Percentiles rank a stretch among this genome's conserved stretches.
Conservation (phyloP, 2,888 invertebrate species). For the Chloroclysta siterata region DNA sequence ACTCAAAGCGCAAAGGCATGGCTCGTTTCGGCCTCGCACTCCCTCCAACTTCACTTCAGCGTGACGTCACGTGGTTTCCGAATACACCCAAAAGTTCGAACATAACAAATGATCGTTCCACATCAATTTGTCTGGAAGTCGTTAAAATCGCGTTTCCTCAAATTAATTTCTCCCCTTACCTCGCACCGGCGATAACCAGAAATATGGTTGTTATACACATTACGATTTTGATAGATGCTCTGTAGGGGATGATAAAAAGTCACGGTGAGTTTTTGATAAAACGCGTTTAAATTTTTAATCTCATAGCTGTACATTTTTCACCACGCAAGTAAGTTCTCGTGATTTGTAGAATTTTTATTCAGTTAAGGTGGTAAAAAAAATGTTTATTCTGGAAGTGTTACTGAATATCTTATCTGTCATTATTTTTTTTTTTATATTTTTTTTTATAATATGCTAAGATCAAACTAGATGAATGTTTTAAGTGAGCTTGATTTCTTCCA, state of each 20-base stretch:
- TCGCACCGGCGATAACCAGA: constrained; percentile 56
- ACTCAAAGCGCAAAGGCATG: constrained; percentile 19
- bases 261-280: constrained; percentile 22
- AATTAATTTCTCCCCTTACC: constrained; percentile 73
- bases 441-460: too few relatives aligned
- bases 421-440: too few relatives aligned
- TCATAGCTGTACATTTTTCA: constrained; percentile 7
- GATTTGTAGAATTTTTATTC: neutral
- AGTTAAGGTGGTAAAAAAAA: neutral
- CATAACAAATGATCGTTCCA: constrained; percentile 76
- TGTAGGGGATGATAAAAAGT: constrained; percentile 49
- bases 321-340: constrained; percentile 1
- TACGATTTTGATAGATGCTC: constrained; percentile 65
- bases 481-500: too few relatives aligned
- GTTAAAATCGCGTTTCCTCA: constrained; percentile 78
- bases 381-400: too few relatives aligned
- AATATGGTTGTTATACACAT: constrained; percentile 65
- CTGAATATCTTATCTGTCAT: too few relatives aligned
- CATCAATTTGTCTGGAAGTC: constrained; percentile 75
- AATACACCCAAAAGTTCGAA: constrained; percentile 61
- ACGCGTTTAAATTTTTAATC: constrained; percentile 10
- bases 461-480: too few relatives aligned
- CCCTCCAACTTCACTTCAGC: constrained; percentile 18
- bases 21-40: constrained; percentile 12
- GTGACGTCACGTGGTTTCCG: constrained; percentile 41